Base-by-base conservation (phyloP, 2,113 vertebrate species). In the Rhinopomastus cyanomelas region DNA sequence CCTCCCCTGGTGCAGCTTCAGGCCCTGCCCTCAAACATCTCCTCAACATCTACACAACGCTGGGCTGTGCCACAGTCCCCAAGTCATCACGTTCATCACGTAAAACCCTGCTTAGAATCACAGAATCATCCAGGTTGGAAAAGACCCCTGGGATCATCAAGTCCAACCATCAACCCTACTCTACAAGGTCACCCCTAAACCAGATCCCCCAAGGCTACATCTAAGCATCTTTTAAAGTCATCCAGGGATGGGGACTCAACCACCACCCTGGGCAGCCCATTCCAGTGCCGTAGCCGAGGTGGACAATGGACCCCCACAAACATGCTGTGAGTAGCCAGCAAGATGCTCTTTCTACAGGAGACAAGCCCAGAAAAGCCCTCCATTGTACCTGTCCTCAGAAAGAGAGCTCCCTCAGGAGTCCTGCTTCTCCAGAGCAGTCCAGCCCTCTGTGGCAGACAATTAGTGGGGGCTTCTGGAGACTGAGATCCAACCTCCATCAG, bases 241-340 rank as follows among this genome's bases (percentile, higher is more conserved):
- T n/a, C n/a, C n/a, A n/a, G n/a, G n/a, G n/a, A n/a, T n/a, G n/a
- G n/a, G n/a, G n/a, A n/a, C n/a, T n/a, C n/a, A n/a, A n/a, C n/a
- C n/a, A n/a, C n/a, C n/a, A n/a, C n/a, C n/a, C n/a, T n/a, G n/a
- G n/a, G n/a, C n/a, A n/a, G n/a, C n/a, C n/a, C n/a, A n/a, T n/a
- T n/a, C n/a, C n/a, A n/a, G n/a, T n/a, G n/a, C n/a, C n/a, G n/a
- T n/a, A n/a, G n/a, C n/a, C n/a, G 48, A 68, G 59, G 25, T 56
- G 23, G 56, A 14, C 0, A 1, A 59, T 5, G 65, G 36, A 11
- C 20, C 21, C 27, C 14, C 42, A 78, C 52, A 69, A 39, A 44
- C 0, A 0, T 0, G 3, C 56, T n/a, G n/a, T 9, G 48, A 61
- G 19, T 7, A 15, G 8, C 16, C 0, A 1, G 16, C 5, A 39